phyloP scores from a whole-genome alignment of 1,140 invertebrate species.

The Drosophila hydei region DNA sequence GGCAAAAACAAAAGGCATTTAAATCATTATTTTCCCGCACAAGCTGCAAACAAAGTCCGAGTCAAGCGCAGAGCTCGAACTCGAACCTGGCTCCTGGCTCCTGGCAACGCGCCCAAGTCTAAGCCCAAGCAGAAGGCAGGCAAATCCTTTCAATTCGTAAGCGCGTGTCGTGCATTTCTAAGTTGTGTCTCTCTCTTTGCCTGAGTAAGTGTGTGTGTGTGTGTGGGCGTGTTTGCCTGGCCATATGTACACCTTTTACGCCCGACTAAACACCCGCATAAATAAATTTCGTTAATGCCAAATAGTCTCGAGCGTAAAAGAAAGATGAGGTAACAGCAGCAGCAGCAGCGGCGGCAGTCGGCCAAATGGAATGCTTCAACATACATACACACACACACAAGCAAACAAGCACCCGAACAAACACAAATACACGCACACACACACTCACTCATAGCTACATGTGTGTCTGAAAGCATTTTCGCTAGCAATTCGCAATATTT shows the following conservation, averaged over 20 bases:
- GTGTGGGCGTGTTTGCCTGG: constrained; percentile 37
- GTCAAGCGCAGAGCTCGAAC: constrained; percentile 14
- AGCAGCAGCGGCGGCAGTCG: constrained; percentile 35
- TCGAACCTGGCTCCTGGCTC: background rate
- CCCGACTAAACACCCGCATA: constrained; percentile 82
- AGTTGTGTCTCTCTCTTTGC: constrained; percentile 33
- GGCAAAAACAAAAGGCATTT: constrained; percentile 55
- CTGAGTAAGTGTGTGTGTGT: constrained; percentile 8
- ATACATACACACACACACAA: constrained; percentile 29
- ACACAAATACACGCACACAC: constrained; percentile 23
- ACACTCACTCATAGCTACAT: background rate
- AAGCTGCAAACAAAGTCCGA: constrained; percentile 22
- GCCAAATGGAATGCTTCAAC: constrained; percentile 61
- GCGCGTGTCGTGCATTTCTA: constrained; percentile 69
- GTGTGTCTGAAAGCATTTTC: constrained; percentile 25
- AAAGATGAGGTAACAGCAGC: constrained; percentile 76
- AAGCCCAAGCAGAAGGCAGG: constrained; percentile 5
- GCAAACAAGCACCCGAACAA: constrained; percentile 21
- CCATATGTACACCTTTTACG: constrained; percentile 81
- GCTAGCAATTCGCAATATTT: constrained; percentile 15
- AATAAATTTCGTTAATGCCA: constrained; percentile 82
- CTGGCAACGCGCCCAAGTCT: constrained; percentile 18
- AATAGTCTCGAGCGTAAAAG: constrained; percentile 81
- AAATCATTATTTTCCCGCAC: constrained; percentile 72
- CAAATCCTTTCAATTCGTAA: constrained; percentile 76